Evolutionary conservation across 1,140 invertebrate species (phyloP).

Genomic region (Drosophila pruinosa): DNA sequence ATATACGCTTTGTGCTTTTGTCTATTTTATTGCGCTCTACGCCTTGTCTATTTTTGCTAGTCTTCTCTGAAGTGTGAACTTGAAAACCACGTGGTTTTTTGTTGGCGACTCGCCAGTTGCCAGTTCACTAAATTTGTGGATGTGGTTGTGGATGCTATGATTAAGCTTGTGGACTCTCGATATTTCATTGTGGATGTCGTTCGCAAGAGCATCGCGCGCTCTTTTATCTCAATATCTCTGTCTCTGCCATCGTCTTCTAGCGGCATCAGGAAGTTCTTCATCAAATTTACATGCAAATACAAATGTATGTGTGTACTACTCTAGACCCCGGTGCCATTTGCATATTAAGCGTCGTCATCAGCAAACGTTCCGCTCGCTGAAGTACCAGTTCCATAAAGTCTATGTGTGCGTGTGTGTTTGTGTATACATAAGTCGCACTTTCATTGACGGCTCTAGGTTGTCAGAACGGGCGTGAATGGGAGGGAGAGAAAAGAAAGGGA

Average conservation of each 20-base stretch:
- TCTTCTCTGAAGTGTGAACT: slow-evolving; percentile 68
- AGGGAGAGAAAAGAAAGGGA: slow-evolving; percentile 1
- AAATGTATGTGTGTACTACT: slow-evolving; percentile 11
- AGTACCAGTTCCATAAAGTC: slow-evolving; percentile 21
- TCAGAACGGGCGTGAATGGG: not conserved
- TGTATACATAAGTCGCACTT: slow-evolving; percentile 64
- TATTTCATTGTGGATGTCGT: slow-evolving; percentile 40
- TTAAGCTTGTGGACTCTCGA: not conserved
- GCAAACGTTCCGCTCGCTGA: slow-evolving; percentile 6
- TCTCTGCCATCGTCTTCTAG: slow-evolving; percentile 42
- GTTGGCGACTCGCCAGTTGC: slow-evolving; percentile 36
- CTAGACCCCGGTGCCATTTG: slow-evolving; percentile 44
- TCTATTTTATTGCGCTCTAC: slow-evolving; percentile 64
- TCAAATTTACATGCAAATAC: slow-evolving; percentile 65
- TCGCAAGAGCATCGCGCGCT: slow-evolving; percentile 16
- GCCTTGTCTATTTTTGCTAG: slow-evolving; percentile 52
- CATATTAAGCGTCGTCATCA: slow-evolving; percentile 52
- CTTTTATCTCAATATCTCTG: slow-evolving; percentile 51
- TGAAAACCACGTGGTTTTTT: slow-evolving; percentile 72
- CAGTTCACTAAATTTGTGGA: slow-evolving; percentile 20
- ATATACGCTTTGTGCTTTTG: slow-evolving; percentile 51
- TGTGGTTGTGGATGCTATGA: slow-evolving; percentile 34
- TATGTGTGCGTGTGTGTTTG: not conserved
- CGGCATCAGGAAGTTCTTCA: slow-evolving; percentile 71
- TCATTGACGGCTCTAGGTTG: slow-evolving; percentile 40